Evolutionary conservation across 2,113 vertebrate genomes (phyloP).

Genomic region (Oreocharis arfaki): DNA sequence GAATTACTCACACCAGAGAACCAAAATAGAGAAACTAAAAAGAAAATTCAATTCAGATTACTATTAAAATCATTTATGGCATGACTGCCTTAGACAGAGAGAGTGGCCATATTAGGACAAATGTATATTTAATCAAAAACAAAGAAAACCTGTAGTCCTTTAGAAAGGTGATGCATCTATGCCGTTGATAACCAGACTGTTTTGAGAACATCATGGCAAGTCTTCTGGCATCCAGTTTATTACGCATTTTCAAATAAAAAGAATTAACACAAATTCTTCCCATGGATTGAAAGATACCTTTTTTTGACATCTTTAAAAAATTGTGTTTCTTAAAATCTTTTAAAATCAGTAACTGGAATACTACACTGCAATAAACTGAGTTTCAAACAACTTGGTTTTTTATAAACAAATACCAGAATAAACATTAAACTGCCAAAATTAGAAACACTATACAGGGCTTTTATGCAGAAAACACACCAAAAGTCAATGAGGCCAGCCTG

Average conservation of each 20-base stretch:
- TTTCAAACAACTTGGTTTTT: neutral
- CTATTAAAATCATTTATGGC: neutral
- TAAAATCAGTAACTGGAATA: neutral
- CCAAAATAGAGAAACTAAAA: neutral
- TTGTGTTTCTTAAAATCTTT: neutral
- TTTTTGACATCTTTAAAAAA: neutral
- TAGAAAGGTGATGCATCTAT: neutral
- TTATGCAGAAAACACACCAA: neutral
- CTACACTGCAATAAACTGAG: neutral
- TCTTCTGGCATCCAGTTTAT: neutral
- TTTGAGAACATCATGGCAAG: neutral
- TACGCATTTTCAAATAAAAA: neutral
- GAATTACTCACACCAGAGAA: neutral
- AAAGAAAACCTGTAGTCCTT: neutral
- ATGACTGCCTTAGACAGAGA: neutral
- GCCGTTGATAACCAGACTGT: neutral
- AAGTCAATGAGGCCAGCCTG: neutral
- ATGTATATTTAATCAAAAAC: neutral
- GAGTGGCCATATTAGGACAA: neutral
- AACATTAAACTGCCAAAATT: neutral
- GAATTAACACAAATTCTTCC: neutral
- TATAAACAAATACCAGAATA: neutral
- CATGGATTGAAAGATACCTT: neutral
- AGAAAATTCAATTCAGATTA: neutral
- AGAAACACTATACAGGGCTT: neutral